phyloP scores from a whole-genome alignment of 2,888 invertebrate genomes.

The Tuta absoluta region DNA sequence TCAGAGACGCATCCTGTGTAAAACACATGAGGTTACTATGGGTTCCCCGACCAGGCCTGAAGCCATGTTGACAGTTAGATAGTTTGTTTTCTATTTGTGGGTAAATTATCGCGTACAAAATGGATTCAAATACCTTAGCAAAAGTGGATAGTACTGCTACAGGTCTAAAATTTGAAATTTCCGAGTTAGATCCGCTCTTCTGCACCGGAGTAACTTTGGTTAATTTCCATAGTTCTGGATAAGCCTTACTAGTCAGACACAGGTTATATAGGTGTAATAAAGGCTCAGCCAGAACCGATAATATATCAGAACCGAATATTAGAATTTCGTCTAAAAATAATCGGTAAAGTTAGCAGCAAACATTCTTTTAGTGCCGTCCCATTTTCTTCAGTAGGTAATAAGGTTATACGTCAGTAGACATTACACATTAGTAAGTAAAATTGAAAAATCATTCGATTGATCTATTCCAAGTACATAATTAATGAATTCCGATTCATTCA shows the following conservation, averaged over 20 bases:
- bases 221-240: constrained; percentile 4
- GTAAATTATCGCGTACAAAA: not conserved
- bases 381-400: no score
- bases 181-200: not conserved
- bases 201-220: no score
- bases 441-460: not conserved
- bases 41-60: not conserved
- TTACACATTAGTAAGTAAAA: not conserved
- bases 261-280: not conserved
- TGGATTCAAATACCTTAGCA: constrained; percentile 2
- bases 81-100: not conserved
- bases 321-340: no score
- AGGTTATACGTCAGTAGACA: not conserved
- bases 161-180: not conserved
- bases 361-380: no score
- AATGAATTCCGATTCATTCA: not conserved
- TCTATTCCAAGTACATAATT: not conserved
- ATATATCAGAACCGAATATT: no score
- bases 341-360: no score
- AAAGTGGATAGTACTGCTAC: not conserved
- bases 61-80: not conserved
- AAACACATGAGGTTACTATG: no score
- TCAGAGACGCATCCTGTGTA: no score
- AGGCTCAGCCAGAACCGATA: not conserved
- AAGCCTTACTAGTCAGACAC: not conserved